A percentile compares a stretch with the other conserved stretches of the same genome.
Conservation (phyloP, 2,797 vertebrate genomes). For the Anableps anableps region DNA sequence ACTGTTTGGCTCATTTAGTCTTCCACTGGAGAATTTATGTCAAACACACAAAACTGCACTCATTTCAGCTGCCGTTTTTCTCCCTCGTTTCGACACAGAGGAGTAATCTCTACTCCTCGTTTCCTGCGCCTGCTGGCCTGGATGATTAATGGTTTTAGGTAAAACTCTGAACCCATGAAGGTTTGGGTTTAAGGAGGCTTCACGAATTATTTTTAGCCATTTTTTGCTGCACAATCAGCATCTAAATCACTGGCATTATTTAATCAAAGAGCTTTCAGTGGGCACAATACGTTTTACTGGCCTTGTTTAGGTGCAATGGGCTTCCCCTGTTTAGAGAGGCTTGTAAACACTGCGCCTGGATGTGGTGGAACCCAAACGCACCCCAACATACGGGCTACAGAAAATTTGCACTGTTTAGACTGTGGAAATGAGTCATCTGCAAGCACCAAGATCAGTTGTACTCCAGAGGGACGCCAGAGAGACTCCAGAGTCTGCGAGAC, state of each 20-base stretch:
- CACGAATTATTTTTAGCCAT: slow-evolving; percentile 16
- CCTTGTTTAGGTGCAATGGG: slow-evolving; percentile 66
- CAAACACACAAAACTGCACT: slow-evolving; percentile 70
- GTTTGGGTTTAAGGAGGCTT: slow-evolving; percentile 46
- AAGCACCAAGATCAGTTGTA: slow-evolving; percentile 53
- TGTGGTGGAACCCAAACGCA: slow-evolving; percentile 72
- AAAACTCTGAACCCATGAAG: slow-evolving; percentile 14
- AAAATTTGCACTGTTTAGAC: slow-evolving; percentile 73
- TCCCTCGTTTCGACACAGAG: neutral
- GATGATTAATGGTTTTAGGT: slow-evolving; percentile 40
- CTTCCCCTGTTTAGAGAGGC: slow-evolving; percentile 77
- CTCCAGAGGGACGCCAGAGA: slow-evolving; percentile 55
- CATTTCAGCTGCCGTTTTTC: slow-evolving; percentile 30
- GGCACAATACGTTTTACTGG: slow-evolving; percentile 61
- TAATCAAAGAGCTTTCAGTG: slow-evolving; percentile 40
- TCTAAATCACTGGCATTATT: slow-evolving; percentile 41
- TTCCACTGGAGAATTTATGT: slow-evolving; percentile 82
- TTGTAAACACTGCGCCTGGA: slow-evolving; percentile 74
- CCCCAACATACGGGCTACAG: slow-evolving; percentile 38
- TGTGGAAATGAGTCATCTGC: slow-evolving; percentile 73
- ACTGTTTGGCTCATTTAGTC: slow-evolving; percentile 85
- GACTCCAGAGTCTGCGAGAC: slow-evolving; percentile 61
- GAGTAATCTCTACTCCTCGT: slow-evolving; percentile 10
- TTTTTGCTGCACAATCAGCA: slow-evolving; percentile 37
- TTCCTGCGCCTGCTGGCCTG: slow-evolving; percentile 34